Evolutionary conservation across 1,140 invertebrate species (phyloP).

Genomic region (Drosophila erecta): DNA sequence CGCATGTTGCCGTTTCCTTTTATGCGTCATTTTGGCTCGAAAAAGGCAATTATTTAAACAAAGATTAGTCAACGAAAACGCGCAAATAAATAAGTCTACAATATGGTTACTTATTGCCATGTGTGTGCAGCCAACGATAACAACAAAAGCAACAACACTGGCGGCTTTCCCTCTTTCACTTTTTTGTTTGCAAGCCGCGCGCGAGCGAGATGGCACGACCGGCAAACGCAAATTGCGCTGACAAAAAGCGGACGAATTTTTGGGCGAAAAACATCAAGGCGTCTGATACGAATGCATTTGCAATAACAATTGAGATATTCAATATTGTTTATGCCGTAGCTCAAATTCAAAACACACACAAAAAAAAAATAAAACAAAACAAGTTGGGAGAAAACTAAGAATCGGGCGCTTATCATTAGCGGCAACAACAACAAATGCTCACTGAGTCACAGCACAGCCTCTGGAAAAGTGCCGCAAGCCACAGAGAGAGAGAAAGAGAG

Average conservation of each 20-base stretch:
- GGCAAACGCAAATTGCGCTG: slow-evolving; percentile 8
- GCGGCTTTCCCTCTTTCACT: slow-evolving; percentile 25
- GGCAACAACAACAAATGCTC: slow-evolving; percentile 2
- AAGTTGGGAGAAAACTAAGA: slow-evolving; percentile 3
- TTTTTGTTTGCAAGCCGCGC: slow-evolving; percentile 18
- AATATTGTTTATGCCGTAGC: slow-evolving; percentile 14
- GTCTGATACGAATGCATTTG: slow-evolving; percentile 19
- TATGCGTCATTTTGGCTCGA: slow-evolving; percentile 65
- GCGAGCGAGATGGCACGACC: slow-evolving; percentile 12
- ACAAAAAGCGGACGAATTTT: slow-evolving; percentile 16
- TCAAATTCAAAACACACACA: not conserved
- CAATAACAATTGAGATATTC: slow-evolving; percentile 16
- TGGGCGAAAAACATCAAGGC: slow-evolving; percentile 14
- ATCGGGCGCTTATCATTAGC: slow-evolving; percentile 23
- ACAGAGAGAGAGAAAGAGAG: not conserved
- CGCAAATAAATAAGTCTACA: slow-evolving; percentile 58
- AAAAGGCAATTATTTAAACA: slow-evolving; percentile 78
- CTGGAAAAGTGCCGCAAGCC: slow-evolving; percentile 26
- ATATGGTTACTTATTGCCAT: slow-evolving; percentile 53
- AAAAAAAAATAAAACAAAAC: slow-evolving; percentile 6
- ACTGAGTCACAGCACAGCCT: slow-evolving; percentile 33
- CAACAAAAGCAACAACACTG: slow-evolving; percentile 5
- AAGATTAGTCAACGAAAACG: slow-evolving; percentile 69
- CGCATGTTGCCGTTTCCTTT: slow-evolving; percentile 49
- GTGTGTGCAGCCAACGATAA: slow-evolving; percentile 42